phyloP scores from a whole-genome alignment of 2,113 vertebrate species.

The Colinus virginianus region DNA sequence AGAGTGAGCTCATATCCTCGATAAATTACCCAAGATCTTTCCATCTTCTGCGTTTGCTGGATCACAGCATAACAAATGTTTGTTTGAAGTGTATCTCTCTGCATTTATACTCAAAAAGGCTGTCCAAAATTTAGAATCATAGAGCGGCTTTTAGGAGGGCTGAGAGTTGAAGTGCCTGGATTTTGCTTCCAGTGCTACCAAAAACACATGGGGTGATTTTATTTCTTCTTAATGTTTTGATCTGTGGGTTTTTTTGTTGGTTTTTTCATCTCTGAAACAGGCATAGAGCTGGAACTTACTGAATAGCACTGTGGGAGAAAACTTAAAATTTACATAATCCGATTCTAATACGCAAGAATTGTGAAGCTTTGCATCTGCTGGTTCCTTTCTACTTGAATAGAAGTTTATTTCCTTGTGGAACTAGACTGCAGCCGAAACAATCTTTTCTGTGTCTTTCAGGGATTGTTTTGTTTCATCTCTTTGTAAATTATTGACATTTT shows the following conservation, averaged over 20 bases:
- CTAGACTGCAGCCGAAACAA: not conserved
- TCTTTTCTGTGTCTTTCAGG: not conserved
- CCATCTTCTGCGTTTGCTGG: not conserved
- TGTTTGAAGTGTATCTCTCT: not conserved
- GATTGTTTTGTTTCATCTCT: not conserved
- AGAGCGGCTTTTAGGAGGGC: not conserved
- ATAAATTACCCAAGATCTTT: constrained; percentile 16
- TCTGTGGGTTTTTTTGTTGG: not conserved
- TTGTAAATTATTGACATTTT: not conserved
- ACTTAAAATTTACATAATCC: not conserved
- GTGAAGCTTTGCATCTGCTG: not conserved
- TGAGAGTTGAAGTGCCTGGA: not conserved
- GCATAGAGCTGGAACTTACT: not conserved
- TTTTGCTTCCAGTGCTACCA: not conserved
- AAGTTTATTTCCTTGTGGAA: not conserved
- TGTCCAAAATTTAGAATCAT: not conserved
- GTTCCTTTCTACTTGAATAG: not conserved
- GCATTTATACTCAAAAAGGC: not conserved
- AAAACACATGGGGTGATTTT: too few species aligned
- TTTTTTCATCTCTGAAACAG: not conserved
- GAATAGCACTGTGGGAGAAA: not conserved
- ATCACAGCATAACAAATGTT: not conserved
- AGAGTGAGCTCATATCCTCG: not conserved
- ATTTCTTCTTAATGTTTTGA: not conserved
- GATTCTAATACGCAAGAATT: not conserved